Percentiles rank a stretch among this genome's conserved stretches.
These are phyloP conservation scores for Astreopora myriophthalma DNA, from an alignment of 64 coral and sea anemone species.

Conservation along the genomic window DNA sequence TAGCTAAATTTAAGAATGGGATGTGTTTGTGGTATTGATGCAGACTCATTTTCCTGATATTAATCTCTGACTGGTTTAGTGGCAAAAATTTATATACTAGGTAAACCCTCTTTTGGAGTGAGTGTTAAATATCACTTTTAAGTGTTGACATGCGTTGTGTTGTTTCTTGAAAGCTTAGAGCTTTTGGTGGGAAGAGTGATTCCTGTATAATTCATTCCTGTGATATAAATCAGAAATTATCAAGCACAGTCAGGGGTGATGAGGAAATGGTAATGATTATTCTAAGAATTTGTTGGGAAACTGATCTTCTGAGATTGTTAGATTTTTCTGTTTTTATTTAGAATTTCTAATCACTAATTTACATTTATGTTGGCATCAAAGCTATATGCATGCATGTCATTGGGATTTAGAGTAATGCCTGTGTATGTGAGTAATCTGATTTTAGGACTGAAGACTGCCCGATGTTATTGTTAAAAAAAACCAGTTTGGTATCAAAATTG, in stretches of 20 bases:
- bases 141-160: background rate
- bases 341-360: background rate
- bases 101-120: background rate
- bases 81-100: background rate
- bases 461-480: background rate
- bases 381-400: background rate
- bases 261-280: background rate
- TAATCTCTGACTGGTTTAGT: background rate
- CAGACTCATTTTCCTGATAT: background rate
- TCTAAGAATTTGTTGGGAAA: background rate
- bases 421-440: background rate
- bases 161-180: background rate
- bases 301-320: background rate
- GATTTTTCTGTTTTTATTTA: background rate
- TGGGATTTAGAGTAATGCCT: background rate
- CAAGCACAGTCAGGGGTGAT: background rate
- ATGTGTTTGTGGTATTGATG: background rate
- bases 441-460: background rate
- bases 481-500: background rate
- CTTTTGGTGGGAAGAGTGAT: background rate
- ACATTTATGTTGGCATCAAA: background rate
- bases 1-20: background rate
- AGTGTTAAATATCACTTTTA: background rate
- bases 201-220: background rate
- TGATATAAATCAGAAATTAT: background rate